Evolutionary conservation across 2,888 invertebrate genomes (phyloP), one percentile per base, ranked within the genome.

Genomic region (Fragum whitleyi): DNA sequence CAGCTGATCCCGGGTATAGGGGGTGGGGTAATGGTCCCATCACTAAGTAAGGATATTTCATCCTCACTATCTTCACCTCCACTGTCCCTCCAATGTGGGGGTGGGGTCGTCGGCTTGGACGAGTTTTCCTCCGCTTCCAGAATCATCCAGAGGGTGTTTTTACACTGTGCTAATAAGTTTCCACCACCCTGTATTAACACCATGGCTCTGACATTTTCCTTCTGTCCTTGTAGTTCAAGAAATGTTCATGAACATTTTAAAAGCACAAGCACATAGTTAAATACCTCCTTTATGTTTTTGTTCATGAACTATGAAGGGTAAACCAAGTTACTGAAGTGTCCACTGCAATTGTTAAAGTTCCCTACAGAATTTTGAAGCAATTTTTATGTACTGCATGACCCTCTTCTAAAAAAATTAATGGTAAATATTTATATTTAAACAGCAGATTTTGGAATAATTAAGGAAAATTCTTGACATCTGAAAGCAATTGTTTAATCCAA

Each of bases 91-190:
- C 57, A 47, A 6, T 69, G 39, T 9, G 71, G 82, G 14, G 77
- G 77, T n/a, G 83, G 86, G 77, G 81, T 69, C 0, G 84, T 72
- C 61, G 79, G 75, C 62, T 81, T 81, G 36, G 82, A 75, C 14
- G 79, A 77, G 70, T 77, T 79, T 65, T 86, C 86, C 65, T 86
- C 84, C 0, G 81, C 82, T 74, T 84, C 84, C 59, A 79, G 70
- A 55, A 84, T 84, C 80, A 83, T 85, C 81, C 83, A 83, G n/a
- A 85, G 73, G 42, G 85, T 83, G 71, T 85, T 80, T 61, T 83
- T 85, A 79, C 81, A 85, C 78, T 83, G 79, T 55, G 75, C 74
- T 2, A 82, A 74, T 26, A 81, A 67, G n/a, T 70, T 72, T 42
- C 79, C 77, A n/a, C 80, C 85, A 61, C 81, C 83, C 29, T 85